Base-by-base conservation (phyloP, 2,797 vertebrate genomes). In the Gadopsis bispinosus region DNA sequence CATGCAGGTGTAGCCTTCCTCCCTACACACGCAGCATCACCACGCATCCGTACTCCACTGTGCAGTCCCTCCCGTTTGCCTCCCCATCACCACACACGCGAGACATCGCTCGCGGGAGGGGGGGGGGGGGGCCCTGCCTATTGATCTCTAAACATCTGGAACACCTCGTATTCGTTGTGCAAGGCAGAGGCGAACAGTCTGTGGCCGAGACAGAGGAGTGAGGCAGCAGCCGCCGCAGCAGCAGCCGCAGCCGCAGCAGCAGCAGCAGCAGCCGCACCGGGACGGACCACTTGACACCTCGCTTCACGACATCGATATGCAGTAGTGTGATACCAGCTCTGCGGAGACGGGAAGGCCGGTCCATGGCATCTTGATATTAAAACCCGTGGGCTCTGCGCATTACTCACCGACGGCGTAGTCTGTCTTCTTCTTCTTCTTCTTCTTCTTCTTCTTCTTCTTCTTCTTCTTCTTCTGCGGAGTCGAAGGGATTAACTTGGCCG, bases 301-400 rank as follows among this genome's bases (percentile, higher is more conserved):
- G 83, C 88, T 91, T 89, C 90, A 84, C 91, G 89, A 90, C 88
- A 91, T 91, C 90, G 92, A 93, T 82, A 94, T 91, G 92, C 90
- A 90, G 92, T 94, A 92, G 93, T 90, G 92, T 92, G 92, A 91
- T 91, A 86, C 60, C 91, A 89, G 91, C 93, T 93, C 91, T 94
- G 93, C 93, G 91, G 92, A 95, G 92, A 94, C 93, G 80, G 81
- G 85, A 91, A 94, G 93, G 93, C 94, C 94, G 90, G 88, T 95
- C 94, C 92, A 92, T 94, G 94, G 93, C 92, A 93, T 89, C 92
- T 91, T 92, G 90, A 91, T 87, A 89, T 92, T 88, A 90, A 87
- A 90, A 90, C 88, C 87, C 84, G 91, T 82, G 90, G 87, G 88
- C 89, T 95, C 86, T 93, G 93, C 93, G 90, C 89, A 93, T 93